These are phyloP conservation scores for Drosophila pseudoobscura DNA, from an alignment of 1,140 invertebrate species.

Conservation along the genomic window DNA sequence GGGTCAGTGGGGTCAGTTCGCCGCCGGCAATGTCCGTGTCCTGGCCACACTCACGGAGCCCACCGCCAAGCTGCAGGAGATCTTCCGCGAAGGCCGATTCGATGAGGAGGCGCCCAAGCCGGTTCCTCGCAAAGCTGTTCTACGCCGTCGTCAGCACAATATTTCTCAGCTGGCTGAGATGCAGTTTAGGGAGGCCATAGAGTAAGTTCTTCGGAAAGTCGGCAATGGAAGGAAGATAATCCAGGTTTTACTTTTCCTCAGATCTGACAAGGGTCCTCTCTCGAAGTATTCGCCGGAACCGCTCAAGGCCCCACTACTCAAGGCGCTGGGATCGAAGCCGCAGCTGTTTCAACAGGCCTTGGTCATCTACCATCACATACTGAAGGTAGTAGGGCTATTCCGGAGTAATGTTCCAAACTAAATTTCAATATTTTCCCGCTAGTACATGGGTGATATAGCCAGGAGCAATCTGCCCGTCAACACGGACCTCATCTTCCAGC, in stretches of 20 bases:
- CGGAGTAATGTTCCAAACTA: background rate
- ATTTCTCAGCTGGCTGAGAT: conserved; percentile 92
- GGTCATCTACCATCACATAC: conserved; percentile 90
- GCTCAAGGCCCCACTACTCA: conserved; percentile 92
- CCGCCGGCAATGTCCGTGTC: conserved; percentile 93
- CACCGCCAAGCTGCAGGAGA: conserved; percentile 84
- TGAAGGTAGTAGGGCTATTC: conserved; percentile 85
- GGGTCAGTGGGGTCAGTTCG: conserved; percentile 91
- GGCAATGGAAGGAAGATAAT: background rate
- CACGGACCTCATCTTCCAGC: conserved; percentile 95
- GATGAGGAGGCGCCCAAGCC: conserved; percentile 41
- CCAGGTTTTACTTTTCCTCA: background rate
- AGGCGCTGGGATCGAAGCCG: conserved; percentile 90
- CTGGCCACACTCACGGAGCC: conserved; percentile 92
- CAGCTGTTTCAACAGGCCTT: conserved; percentile 90
- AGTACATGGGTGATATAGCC: conserved; percentile 97
- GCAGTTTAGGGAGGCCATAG: conserved; percentile 88
- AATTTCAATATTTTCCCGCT: background rate
- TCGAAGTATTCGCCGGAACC: conserved; percentile 94
- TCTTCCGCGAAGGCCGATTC: conserved; percentile 85
- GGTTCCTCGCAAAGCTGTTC: conserved; percentile 59
- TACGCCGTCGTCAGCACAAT: conserved; percentile 89
- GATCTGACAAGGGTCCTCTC: conserved; percentile 86
- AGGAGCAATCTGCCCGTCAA: conserved; percentile 87
- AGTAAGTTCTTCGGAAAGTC: conserved; percentile 34